Evolutionary conservation across 2,797 vertebrate genomes (phyloP).

Genomic region (Arnoldichthys spilopterus): DNA sequence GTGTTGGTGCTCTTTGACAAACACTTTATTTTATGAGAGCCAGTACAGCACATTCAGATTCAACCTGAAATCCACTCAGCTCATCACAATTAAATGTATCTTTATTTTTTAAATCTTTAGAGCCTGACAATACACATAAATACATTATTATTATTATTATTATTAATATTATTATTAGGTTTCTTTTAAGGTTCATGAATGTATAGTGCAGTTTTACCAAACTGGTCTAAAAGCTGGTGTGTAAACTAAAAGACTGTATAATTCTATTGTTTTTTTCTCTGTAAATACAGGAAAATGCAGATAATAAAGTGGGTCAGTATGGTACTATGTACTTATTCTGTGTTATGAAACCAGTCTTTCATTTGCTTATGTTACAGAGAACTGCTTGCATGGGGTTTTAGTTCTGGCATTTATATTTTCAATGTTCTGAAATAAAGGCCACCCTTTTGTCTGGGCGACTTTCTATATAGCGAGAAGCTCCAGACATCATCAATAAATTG

Average conservation of each 20-base stretch:
- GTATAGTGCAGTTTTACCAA: conserved; percentile 11
- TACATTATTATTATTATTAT: background rate
- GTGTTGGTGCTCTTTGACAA: conserved; percentile 40
- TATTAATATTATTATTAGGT: background rate
- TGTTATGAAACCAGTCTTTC: conserved; percentile 22
- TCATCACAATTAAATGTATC: background rate
- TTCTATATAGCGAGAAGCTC: background rate
- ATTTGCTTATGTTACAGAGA: conserved; percentile 18
- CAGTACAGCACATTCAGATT: background rate
- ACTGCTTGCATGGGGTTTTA: conserved; percentile 47
- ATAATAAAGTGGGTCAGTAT: conserved; percentile 22
- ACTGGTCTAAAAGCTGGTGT: conserved; percentile 5
- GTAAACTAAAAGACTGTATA: conserved; percentile 17
- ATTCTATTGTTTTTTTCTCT: conserved; percentile 12
- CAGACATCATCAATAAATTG: background rate
- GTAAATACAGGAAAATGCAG: conserved; percentile 49
- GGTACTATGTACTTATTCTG: conserved; percentile 30
- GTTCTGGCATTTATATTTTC: conserved; percentile 40
- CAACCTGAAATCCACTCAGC: background rate
- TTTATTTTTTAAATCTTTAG: background rate
- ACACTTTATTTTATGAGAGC: background rate
- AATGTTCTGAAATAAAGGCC: background rate
- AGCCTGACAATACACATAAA: background rate
- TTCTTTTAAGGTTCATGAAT: conserved; percentile 9
- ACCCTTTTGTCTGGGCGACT: background rate